Evolutionary conservation across 2,113 vertebrate genomes (phyloP), one percentile per base, ranked within the genome.

Genomic region (Geothlypis trichas): DNA sequence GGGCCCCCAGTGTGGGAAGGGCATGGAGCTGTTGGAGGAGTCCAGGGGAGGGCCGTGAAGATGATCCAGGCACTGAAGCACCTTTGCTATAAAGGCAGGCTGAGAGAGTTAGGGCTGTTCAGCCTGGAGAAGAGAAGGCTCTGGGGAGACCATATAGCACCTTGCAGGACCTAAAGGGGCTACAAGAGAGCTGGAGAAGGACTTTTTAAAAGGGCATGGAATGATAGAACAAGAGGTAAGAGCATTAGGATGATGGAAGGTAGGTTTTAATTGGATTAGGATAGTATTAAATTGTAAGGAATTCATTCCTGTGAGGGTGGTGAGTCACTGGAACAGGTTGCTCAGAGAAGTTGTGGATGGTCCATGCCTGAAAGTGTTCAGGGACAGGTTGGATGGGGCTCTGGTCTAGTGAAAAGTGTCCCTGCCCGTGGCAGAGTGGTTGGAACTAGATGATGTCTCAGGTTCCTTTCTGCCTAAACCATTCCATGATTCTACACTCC

Each of bases 1-100:
- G 30, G 21, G 0, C 4, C 30, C 8, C 30, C 78, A 41, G 0
- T 2, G 8, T 4, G 26, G 24, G 20, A 51, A 33, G 28, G 41
- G 15, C 30, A 7, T 19, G 62, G 55, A 83, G 20, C 21, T 35
- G n/a, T n/a, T 55, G 63, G 26, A 76, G 17, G 30, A 35, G 47
- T 19, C 14, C 47, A 83, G 62, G 54, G 47, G 17, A 47, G 30
- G 24, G 24, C 18, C 71, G 31, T 3, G 35, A 7, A 42, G 47
- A 13, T 55, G 17, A 23, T 26, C 37, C 47, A 42, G 49, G 39
- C 47, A n/a, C 30, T 75, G 71, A 41, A 41, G 30, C 24, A 35
- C 7, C 78, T 89, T 41, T 47, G 41, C n/a, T 76, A 0, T 15
- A 8, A 18, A 49, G 14, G 5, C 13, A 76, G 71, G n/a, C 47